Evolutionary conservation across 2,888 invertebrate genomes (phyloP).

Genomic region (Cynaeus angustus): DNA sequence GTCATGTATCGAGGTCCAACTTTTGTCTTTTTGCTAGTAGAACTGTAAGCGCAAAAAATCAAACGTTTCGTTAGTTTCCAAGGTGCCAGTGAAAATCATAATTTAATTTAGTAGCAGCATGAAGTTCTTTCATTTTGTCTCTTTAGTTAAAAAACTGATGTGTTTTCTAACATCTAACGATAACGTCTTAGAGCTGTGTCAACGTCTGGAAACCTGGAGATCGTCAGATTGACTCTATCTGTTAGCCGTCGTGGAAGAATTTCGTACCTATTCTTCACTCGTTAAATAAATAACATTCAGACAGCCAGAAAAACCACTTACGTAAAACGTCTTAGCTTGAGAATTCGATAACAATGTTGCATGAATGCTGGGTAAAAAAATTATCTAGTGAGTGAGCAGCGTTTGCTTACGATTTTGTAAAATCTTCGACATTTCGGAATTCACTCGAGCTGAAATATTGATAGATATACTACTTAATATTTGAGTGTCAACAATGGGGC

Average conservation of each 20-base stretch:
- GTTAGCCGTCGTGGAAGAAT: constrained; percentile 49
- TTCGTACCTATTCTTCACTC: constrained; percentile 43
- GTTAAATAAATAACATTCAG: constrained; percentile 50
- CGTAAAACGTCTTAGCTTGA: constrained; percentile 34
- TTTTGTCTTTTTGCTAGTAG: no score
- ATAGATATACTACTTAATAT: no score
- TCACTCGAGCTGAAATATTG: no score
- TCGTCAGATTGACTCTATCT: constrained; percentile 51
- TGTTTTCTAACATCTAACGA: constrained; percentile 12
- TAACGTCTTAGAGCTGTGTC: constrained; percentile 37
- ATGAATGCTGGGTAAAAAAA: no score
- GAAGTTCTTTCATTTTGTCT: not conserved
- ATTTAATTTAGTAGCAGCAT: no score
- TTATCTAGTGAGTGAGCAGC: no score
- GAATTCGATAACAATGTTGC: constrained; percentile 3
- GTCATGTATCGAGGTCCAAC: not conserved
- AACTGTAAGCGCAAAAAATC: no score
- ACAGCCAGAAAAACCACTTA: constrained; percentile 48
- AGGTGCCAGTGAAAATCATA: no score
- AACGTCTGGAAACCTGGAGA: constrained; percentile 46
- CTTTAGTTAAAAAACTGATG: constrained; percentile 15
- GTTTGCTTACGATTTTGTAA: no score
- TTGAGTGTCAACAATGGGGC: no score
- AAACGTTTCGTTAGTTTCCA: not conserved
- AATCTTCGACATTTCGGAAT: no score